Evolutionary conservation across 92 coral and sea anemone genomes (phyloP).

Genomic region (Galaxea fascicularis): DNA sequence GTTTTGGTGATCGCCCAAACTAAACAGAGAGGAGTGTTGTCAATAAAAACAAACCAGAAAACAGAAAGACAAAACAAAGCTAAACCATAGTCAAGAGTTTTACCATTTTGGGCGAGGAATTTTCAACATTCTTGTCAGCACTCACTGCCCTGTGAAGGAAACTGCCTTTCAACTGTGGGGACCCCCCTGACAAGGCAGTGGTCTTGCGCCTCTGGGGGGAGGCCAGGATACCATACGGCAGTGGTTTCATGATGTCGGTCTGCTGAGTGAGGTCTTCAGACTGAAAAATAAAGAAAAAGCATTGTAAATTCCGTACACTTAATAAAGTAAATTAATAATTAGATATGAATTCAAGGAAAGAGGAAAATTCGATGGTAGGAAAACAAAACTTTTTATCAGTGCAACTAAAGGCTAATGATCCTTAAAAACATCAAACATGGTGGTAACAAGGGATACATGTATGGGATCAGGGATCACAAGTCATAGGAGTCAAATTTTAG

Average conservation of each 20-base stretch:
- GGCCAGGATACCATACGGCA: conserved; percentile 68
- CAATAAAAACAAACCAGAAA: not conserved
- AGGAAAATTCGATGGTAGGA: too few relatives aligned
- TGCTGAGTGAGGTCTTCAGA: conserved; percentile 70
- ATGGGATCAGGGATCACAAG: too few relatives aligned
- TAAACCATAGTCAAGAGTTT: too few relatives aligned
- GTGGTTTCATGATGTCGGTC: conserved; percentile 67
- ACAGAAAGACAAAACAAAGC: not conserved
- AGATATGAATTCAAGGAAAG: too few relatives aligned
- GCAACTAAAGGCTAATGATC: too few relatives aligned
- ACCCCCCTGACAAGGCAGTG: conserved; percentile 65
- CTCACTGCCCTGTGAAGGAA: conserved; percentile 88
- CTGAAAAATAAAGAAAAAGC: conserved; percentile 19
- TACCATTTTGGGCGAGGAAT: conserved; percentile 88
- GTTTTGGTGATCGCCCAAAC: conserved; percentile 46
- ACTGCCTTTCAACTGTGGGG: conserved; percentile 95
- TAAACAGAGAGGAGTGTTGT: not conserved
- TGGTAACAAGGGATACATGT: too few relatives aligned
- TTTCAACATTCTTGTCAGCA: conserved; percentile 83
- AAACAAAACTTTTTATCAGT: too few relatives aligned
- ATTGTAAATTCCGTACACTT: not conserved
- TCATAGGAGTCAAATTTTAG: too few relatives aligned
- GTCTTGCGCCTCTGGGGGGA: conserved; percentile 90
- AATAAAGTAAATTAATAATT: too few relatives aligned
- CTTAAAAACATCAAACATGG: too few relatives aligned